A percentile compares a stretch with the other conserved stretches of the same genome.
Conservation (phyloP, 2,797 vertebrate genomes). For the Gadopsis marmoratus region DNA sequence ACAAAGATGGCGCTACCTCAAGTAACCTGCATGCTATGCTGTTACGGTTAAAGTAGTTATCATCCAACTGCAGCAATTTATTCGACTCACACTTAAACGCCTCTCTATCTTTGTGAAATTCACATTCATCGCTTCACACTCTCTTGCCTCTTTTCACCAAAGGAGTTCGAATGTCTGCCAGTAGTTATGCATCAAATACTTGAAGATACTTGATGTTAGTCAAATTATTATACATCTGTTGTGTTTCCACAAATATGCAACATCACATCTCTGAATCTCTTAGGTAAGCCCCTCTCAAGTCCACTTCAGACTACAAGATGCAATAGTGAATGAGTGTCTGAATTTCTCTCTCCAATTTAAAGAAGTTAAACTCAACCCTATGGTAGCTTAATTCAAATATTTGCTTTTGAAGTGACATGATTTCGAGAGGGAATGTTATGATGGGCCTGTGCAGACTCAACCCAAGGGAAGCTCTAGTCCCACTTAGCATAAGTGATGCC, state of each 20-base stretch:
- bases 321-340: not conserved
- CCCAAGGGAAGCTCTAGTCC: slow-evolving; percentile 15
- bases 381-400: slow-evolving; percentile 22
- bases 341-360: slow-evolving; percentile 33
- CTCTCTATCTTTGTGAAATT: slow-evolving; percentile 12
- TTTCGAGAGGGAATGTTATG: slow-evolving; percentile 9
- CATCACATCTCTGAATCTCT: slow-evolving; percentile 20
- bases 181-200: slow-evolving; percentile 36
- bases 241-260: slow-evolving; percentile 31
- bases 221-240: slow-evolving; percentile 32
- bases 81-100: slow-evolving; percentile 7
- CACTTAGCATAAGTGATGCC: slow-evolving; percentile 31
- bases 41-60: slow-evolving; percentile 10
- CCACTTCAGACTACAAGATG: slow-evolving; percentile 30
- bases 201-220: slow-evolving; percentile 34
- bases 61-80: slow-evolving; percentile 4
- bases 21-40: not conserved
- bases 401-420: slow-evolving; percentile 39
- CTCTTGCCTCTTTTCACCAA: slow-evolving; percentile 11
- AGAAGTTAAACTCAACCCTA: slow-evolving; percentile 20
- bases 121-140: slow-evolving; percentile 2
- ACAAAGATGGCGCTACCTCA: not conserved
- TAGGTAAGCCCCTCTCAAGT: slow-evolving; percentile 18
- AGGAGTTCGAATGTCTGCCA: slow-evolving; percentile 35
- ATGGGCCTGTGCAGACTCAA: slow-evolving; percentile 24